Conservation (phyloP, 2,888 invertebrate species). For the Empis stercorea region DNA sequence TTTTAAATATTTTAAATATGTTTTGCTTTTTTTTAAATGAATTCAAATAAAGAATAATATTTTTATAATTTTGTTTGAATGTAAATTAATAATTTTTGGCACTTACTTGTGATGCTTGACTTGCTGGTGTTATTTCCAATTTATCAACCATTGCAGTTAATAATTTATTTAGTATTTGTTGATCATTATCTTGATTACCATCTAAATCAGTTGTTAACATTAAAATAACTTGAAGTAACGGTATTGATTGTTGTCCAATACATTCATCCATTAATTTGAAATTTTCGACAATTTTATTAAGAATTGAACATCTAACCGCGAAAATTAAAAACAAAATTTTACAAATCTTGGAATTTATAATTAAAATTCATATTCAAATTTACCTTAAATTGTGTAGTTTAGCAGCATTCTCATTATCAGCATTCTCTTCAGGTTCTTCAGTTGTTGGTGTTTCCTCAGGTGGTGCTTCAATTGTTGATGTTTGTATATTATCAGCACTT, state of each 20-base stretch:
- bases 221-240: constrained; percentile 81
- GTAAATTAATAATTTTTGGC: no score
- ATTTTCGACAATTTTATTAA: constrained; percentile 65
- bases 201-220: constrained; percentile 85
- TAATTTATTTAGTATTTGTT: constrained; percentile 60
- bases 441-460: constrained; percentile 21
- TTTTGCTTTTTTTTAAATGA: no score
- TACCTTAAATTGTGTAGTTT: constrained; percentile 33
- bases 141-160: constrained; percentile 60
- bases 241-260: constrained; percentile 76
- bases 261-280: constrained; percentile 61
- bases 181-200: constrained; percentile 68
- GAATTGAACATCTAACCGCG: constrained; percentile 39
- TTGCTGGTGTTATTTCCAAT: constrained; percentile 49
- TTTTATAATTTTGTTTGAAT: no score
- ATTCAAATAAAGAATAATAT: no score
- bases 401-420: constrained; percentile 30
- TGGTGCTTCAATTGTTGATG: constrained; percentile 13
- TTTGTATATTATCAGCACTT: constrained; percentile 14
- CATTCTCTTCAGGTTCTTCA: constrained; percentile 24
- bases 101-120: constrained; percentile 31
- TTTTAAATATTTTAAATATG: no score
- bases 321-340: not conserved
- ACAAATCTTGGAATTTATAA: not conserved
- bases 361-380: constrained; percentile 1